phyloP scores from a whole-genome alignment of 2,113 vertebrate genomes.

The Neodon shergylaensis region DNA sequence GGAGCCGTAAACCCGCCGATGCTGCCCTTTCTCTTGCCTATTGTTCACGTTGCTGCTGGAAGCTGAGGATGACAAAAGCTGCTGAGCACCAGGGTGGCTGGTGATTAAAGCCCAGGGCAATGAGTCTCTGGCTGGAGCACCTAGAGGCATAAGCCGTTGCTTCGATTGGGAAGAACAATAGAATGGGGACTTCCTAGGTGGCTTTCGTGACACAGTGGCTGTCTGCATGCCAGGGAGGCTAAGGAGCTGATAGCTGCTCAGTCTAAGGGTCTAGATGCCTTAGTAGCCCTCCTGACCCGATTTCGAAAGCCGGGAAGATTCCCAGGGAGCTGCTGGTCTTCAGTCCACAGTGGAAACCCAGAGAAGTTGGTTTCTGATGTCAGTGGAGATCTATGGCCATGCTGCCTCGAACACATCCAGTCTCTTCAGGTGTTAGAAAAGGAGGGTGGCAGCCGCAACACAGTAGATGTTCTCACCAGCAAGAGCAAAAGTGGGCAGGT shows the following conservation, averaged over 20 bases:
- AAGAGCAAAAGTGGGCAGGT: not conserved
- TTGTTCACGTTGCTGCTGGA: not conserved
- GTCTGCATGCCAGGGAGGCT: not conserved
- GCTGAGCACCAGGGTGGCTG: not conserved
- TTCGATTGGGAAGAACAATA: not conserved
- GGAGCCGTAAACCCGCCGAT: not conserved
- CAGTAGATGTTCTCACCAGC: not conserved
- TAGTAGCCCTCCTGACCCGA: not conserved
- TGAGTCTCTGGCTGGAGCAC: no score
- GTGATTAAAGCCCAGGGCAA: not conserved
- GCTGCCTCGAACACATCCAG: no score
- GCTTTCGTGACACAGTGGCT: not conserved
- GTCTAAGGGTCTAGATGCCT: not conserved
- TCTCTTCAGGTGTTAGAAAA: not conserved
- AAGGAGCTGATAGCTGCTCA: not conserved
- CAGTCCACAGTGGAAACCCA: not conserved
- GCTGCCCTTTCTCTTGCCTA: not conserved
- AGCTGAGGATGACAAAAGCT: not conserved
- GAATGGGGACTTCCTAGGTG: not conserved
- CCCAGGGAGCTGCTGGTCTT: not conserved
- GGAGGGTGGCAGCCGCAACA: not conserved
- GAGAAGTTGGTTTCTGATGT: not conserved
- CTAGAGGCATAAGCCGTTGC: not conserved
- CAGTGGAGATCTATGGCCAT: not conserved
- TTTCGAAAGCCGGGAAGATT: not conserved